Evolutionary conservation across 2,888 invertebrate species (phyloP).

Genomic region (Macrophya annulata): DNA sequence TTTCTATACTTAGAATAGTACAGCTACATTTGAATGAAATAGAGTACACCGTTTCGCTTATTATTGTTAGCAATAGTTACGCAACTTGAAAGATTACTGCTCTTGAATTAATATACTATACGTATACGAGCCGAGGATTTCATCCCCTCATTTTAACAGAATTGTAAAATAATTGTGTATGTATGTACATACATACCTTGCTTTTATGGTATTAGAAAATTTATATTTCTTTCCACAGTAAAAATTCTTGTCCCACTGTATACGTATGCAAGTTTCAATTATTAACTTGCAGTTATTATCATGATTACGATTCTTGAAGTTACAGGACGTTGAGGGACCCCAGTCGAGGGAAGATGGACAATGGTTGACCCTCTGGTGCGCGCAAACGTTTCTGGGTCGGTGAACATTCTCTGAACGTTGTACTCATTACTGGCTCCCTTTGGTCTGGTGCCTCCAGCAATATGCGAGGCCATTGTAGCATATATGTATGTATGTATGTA

Average conservation of each 20-base stretch:
- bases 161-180: not conserved
- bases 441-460: constrained; percentile 30
- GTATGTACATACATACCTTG: no score
- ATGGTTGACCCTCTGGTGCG: constrained; percentile 21
- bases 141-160: not conserved
- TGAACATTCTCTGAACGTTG: constrained; percentile 48
- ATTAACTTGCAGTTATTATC: not conserved
- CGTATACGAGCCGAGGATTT: not conserved
- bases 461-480: constrained; percentile 20
- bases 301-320: not conserved
- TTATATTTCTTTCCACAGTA: not conserved
- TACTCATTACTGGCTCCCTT: constrained; percentile 49
- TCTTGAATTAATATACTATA: not conserved
- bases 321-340: not conserved
- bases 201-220: not conserved
- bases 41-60: not conserved
- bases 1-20: not conserved
- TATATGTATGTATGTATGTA: not conserved
- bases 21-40: not conserved
- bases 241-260: not conserved
- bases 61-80: not conserved
- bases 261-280: not conserved
- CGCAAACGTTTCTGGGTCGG: constrained; percentile 29
- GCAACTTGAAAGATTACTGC: not conserved
- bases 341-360: constrained; percentile 21